Base-by-base conservation (phyloP, 2,888 invertebrate species). In the Meta bourneti region DNA sequence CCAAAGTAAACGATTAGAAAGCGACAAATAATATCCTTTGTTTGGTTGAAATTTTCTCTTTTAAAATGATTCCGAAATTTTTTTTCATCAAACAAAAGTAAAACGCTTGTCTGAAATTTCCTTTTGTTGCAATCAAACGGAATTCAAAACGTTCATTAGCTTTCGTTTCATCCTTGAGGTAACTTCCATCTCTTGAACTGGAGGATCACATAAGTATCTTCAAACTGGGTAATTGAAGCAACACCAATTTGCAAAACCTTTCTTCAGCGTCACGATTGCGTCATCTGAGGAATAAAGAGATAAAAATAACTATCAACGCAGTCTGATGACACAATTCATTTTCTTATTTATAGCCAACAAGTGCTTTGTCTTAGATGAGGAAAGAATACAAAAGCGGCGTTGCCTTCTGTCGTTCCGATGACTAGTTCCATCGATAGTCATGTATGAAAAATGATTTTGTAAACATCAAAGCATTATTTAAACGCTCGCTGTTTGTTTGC, bases 281-380 rank as follows among this genome's bases (percentile, higher is more conserved):
- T 81, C 69, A 81, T 71, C 82, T 82, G 54, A 79, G 52, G 79
- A 54, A 80, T 72, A 61, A 83, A 49, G 61, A 13, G 52, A 61
- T 77, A 87, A 87, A 83, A 86, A 87, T 86, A 79, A 13, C 74
- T 84, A 34, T 34, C 34, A 34, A 34, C 34, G 48, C 74, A 78
- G 48, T 87, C 78, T 69, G 61, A 83, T 91, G 86, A 87, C 91
- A 91, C 87, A 87, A 86, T 75, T 86, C 82, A 91, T 87, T 79
- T 54, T 77, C 81, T 78, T 87, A 91, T 91, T 87, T 91, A 87
- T 91, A 91, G 86, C 70, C n/a, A 71, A 71, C 70, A 71, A 71
- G 54, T 72, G 83, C 87, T 90, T 89, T 90, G 89, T 84, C 78
- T 83, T 9, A 78, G 74, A 72, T 75, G 81, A 88, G 81, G 88